Base-by-base conservation (phyloP, 2,113 vertebrate species). In the Chloropsis cyanopogon region DNA sequence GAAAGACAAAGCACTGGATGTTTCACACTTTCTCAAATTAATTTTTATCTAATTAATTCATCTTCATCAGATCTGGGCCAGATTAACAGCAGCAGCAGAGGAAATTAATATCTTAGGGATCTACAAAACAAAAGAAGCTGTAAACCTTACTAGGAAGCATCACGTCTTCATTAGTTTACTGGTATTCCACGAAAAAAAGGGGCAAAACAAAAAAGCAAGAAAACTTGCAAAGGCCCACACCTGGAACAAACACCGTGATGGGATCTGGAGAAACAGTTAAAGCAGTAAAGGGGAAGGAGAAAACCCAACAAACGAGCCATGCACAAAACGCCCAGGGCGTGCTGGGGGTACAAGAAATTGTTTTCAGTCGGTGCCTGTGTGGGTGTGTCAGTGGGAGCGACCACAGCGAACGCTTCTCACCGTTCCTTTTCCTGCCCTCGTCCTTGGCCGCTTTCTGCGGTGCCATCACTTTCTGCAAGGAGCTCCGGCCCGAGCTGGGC, bases 401-500 rank as follows among this genome's bases (percentile, higher is more conserved):
- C 31, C 7, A 28, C 39, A 41, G 29, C 46, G 54, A 84, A 47
- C 46, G 14, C 93, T 94, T 98, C 97, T 99, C 98, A 99, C 99
- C 99, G 2, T 98, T 99, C 97, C 98, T 98, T 90, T 98, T 99
- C 94, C 97, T 98, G 37, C 96, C 97, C 92, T 99, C 99, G 42
- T 99, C 99, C 97, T 99, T 99, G 70, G 98, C 97, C 96, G 95
- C 97, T 98, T 99, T 99, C 96, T 99, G 99, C 86, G 99, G 99
- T 37, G 98, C 98, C 98, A 98, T 98, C 97, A 98, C 97, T 89
- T 99, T 98, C 97, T 98, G 98, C 91, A 98, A 98, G 20, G 98
- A 98, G 98, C 98, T 97, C 92, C 97, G 98, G 90, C 98, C 81
- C 1, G 98, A 98, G 96, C 98, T 98, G 97, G 97, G 98, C 98